Evolutionary conservation across 1,140 invertebrate genomes (phyloP), one percentile per base, ranked within the genome.

Genomic region (Musca domestica): DNA sequence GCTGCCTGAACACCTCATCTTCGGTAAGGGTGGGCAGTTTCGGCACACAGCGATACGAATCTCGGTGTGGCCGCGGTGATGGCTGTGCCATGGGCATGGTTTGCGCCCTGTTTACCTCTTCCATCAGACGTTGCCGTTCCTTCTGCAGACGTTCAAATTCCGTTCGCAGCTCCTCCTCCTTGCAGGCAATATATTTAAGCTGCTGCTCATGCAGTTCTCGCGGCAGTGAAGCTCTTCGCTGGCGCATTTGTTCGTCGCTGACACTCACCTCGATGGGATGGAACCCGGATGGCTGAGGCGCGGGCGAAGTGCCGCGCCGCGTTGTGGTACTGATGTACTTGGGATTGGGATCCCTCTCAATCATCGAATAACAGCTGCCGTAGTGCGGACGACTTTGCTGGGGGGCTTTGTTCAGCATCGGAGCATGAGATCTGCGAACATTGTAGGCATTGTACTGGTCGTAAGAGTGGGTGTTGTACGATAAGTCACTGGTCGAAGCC

Each of bases 1-100:
- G 85, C 69, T 89, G 87, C 9, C 91, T 85, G 74, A 92, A 88
- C 46, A 86, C 85, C 80, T 93, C 91, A 20, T 86, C 84, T 68
- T 85, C 83, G 41, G 83, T 82, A 65, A 81, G 69, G 5, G 85
- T 84, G 71, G 80, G 83, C 56, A 85, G 76, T 30, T 76, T 74
- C 1, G 76, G 69, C 1, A 71, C n/a, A 19, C 64, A 74, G 4
- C 76, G 67, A 27, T 74, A 76, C 65, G 71, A 71, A 20, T 81
- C 75, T 6, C 76, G 67, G 22, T 49, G 34, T 22, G 64, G 64
- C 5, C 71, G 71, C 5, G 74, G 71, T 22, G 58, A 30, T 41
- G 56, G 17, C 30, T 61, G 56, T 17, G 56, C 6, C 64, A 75
- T 64, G 6, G 77, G 66, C 61, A 71, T 68, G 2, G 68, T 69